Percentiles rank a stretch among this genome's conserved stretches.
Evolutionary conservation across 2,113 vertebrate genomes (phyloP).

Genomic region (Hippoglossus stenolepis): DNA sequence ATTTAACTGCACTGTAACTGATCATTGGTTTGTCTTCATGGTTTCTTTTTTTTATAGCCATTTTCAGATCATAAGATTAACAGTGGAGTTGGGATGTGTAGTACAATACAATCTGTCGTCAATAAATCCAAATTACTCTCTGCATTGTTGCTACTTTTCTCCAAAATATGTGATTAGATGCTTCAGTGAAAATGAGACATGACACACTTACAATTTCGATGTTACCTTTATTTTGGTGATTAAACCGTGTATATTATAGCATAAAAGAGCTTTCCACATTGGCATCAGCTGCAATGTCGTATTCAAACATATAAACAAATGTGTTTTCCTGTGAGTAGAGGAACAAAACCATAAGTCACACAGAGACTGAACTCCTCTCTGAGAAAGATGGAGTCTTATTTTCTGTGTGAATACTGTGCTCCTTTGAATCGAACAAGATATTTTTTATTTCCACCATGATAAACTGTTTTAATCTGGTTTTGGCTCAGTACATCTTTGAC

Average conservation of each 20-base stretch:
- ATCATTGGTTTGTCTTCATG: neutral
- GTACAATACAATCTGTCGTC: too few relatives aligned
- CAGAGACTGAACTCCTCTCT: neutral
- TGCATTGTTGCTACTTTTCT: neutral
- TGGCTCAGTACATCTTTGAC: conserved; percentile 69
- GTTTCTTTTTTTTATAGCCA: too few relatives aligned
- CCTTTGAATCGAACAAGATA: conserved; percentile 48
- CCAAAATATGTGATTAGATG: neutral
- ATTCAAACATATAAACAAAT: neutral
- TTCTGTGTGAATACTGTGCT: conserved; percentile 24
- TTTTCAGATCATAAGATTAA: conserved; percentile 6
- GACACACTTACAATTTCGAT: neutral
- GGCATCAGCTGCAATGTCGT: neutral
- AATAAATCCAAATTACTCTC: too few relatives aligned
- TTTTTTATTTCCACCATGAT: conserved; percentile 56
- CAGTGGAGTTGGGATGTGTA: neutral
- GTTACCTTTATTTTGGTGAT: conserved; percentile 1
- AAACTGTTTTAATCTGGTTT: conserved; percentile 68
- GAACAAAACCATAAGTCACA: neutral
- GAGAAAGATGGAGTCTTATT: conserved; percentile 5
- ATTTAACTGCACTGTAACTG: conserved; percentile 2
- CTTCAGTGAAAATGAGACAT: neutral
- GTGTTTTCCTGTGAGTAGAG: neutral
- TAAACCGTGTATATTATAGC: neutral
- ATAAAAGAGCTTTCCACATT: neutral